phyloP scores from a whole-genome alignment of 2,113 vertebrate genomes.

The Carassius gibelio region DNA sequence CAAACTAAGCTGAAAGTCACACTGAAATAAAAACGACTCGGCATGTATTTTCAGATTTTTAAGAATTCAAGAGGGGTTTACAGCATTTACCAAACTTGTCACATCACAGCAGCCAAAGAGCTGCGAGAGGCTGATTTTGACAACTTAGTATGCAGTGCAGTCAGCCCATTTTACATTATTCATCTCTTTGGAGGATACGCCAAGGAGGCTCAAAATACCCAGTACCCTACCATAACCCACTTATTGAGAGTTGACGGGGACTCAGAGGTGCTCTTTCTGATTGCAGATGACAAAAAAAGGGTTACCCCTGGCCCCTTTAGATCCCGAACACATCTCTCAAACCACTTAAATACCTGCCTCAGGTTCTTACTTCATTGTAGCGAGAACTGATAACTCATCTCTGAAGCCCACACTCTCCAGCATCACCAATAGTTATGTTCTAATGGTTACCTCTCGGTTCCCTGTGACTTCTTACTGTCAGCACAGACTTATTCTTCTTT shows the following conservation, averaged over 20 bases:
- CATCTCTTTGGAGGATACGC: conserved; percentile 66
- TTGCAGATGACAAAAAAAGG: conserved; percentile 43
- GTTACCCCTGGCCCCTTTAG: conserved; percentile 40
- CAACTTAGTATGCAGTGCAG: conserved; percentile 66
- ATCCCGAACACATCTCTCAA: conserved; percentile 50
- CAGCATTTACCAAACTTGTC: conserved; percentile 58
- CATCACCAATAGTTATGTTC: conserved; percentile 25
- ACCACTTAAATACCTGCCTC: conserved; percentile 52
- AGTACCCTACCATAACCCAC: conserved; percentile 70
- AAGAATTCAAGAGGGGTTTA: conserved; percentile 61
- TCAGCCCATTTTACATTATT: conserved; percentile 73
- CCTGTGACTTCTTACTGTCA: conserved; percentile 26
- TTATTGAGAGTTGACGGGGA: conserved; percentile 43
- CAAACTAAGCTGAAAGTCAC: conserved; percentile 40
- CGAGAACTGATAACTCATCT: conserved; percentile 35
- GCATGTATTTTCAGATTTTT: conserved; percentile 52
- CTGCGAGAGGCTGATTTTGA: conserved; percentile 62
- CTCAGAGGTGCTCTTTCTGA: conserved; percentile 46
- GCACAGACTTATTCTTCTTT: conserved; percentile 34
- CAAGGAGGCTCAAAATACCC: conserved; percentile 59
- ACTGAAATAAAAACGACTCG: conserved; percentile 51
- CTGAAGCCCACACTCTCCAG: conserved; percentile 15
- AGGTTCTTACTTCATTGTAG: conserved; percentile 45
- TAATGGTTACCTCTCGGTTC: conserved; percentile 15
- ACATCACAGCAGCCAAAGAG: conserved; percentile 59